Percentiles rank a stretch among this genome's conserved stretches.
Conservation (phyloP, 1,140 invertebrate genomes). For the Tenebrio molitor region DNA sequence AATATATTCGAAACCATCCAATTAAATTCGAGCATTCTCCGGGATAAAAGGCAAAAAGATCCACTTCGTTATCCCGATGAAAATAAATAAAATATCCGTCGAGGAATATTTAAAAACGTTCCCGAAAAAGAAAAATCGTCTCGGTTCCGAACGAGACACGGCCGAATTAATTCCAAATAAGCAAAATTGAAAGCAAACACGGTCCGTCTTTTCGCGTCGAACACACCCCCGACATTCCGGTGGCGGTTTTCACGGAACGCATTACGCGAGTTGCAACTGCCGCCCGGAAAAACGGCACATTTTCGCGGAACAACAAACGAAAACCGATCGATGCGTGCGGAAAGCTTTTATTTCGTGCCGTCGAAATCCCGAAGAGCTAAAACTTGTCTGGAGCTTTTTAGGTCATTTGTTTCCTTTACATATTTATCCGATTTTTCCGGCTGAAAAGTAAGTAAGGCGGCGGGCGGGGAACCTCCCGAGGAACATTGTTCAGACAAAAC, state of each 20-base stretch:
- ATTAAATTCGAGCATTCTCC: constrained; percentile 34
- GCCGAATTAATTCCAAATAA: too few species aligned
- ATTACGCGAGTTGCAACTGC: too few species aligned
- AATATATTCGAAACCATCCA: constrained; percentile 40
- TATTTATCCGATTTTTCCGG: constrained; percentile 39
- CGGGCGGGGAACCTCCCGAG: too few species aligned
- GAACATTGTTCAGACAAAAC: constrained; percentile 21
- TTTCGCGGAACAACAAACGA: neutral
- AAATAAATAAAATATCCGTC: constrained; percentile 37
- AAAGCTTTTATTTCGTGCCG: constrained; percentile 32
- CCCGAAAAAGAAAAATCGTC: neutral
- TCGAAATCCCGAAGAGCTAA: constrained; percentile 38
- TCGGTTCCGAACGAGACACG: neutral
- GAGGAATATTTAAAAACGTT: constrained; percentile 3
- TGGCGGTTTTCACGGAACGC: too few species aligned
- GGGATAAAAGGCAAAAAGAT: constrained; percentile 38
- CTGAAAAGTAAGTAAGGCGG: constrained; percentile 32
- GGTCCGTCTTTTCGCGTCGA: too few species aligned
- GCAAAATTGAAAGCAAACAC: too few species aligned
- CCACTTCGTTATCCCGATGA: constrained; percentile 31
- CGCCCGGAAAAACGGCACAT: neutral
- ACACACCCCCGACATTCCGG: too few species aligned
- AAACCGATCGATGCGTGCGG: constrained; percentile 11
- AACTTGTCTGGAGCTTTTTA: constrained; percentile 37
- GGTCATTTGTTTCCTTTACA: constrained; percentile 39